A percentile compares a stretch with the other conserved stretches of the same genome.
Conservation (phyloP, 1,140 invertebrate species). For the Aphis craccivora region DNA sequence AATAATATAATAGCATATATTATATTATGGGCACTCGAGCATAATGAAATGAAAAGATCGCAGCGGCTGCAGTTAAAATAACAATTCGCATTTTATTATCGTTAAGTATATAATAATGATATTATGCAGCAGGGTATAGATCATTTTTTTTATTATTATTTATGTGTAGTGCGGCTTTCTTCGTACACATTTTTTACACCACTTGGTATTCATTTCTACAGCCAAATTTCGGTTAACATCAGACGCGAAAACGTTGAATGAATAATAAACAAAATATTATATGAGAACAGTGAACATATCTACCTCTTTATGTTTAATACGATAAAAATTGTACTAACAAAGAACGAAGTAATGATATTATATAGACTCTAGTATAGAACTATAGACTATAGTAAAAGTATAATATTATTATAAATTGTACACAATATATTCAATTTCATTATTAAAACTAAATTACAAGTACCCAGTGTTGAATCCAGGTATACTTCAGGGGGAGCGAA, state of each 20-base stretch:
- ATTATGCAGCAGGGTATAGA: not conserved
- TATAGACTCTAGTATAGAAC: not conserved
- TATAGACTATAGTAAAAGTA: not conserved
- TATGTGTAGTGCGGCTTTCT: not conserved
- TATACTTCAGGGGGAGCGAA: no score
- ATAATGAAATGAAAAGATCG: not conserved
- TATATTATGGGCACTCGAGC: not conserved
- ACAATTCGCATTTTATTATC: not conserved
- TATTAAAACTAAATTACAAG: not conserved
- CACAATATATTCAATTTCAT: not conserved
- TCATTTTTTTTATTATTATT: conserved; percentile 3
- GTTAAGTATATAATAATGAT: not conserved
- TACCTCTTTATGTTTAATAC: not conserved
- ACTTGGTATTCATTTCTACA: conserved; percentile 28
- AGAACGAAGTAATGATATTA: not conserved
- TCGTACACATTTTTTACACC: not conserved
- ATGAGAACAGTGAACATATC: not conserved
- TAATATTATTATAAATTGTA: not conserved
- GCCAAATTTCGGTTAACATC: conserved; percentile 24
- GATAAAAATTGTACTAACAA: not conserved
- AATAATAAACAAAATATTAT: conserved; percentile 16
- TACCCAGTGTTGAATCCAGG: not conserved
- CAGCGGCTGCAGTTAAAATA: not conserved
- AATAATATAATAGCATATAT: not conserved
- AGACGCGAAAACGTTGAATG: not conserved